Conservation (phyloP, 2,797 vertebrate genomes). For the Sebastes reedi region DNA sequence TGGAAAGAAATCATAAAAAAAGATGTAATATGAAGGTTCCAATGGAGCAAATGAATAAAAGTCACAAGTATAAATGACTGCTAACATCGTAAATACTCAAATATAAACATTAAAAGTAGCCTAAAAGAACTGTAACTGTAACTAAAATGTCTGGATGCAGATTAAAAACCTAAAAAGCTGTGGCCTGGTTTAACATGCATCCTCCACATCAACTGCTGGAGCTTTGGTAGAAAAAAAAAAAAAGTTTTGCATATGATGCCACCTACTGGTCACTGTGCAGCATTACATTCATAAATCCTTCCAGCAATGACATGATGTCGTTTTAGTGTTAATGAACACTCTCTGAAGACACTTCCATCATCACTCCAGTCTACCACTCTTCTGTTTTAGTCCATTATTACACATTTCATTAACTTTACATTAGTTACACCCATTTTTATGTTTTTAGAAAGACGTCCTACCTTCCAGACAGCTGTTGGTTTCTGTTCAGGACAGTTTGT, state of each 20-base stretch:
- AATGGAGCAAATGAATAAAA: not conserved
- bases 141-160: not conserved
- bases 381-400: not conserved
- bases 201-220: not conserved
- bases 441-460: not conserved
- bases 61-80: not conserved
- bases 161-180: not conserved
- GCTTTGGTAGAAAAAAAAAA: not conserved
- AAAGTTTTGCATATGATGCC: not conserved
- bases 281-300: not conserved
- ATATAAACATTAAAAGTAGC: not conserved
- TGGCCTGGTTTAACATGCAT: not conserved
- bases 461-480: not conserved
- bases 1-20: not conserved
- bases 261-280: constrained; percentile 14
- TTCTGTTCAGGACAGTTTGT: not conserved
- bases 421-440: not conserved
- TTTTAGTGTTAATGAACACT: not conserved
- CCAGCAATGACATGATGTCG: not conserved
- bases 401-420: not conserved
- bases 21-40: not conserved
- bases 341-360: not conserved
- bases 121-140: not conserved
- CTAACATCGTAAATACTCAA: not conserved
- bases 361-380: not conserved